Conservation (phyloP, 2,888 invertebrate species). For the Agrochola lychnidis region DNA sequence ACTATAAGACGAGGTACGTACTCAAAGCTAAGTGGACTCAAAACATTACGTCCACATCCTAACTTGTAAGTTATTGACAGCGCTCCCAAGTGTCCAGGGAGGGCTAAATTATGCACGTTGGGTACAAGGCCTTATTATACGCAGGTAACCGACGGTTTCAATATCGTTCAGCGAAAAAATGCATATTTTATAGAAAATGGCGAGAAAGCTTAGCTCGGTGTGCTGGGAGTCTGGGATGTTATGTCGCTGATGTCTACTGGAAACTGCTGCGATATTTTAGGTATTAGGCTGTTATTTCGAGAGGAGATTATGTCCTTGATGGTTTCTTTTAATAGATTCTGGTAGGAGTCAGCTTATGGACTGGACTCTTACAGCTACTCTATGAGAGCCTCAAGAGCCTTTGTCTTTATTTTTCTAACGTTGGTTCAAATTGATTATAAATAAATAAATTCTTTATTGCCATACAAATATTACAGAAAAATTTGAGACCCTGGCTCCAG, state of each 20-base stretch:
- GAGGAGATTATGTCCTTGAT: neutral
- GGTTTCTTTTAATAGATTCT: neutral
- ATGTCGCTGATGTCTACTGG: neutral
- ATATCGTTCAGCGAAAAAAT: constrained; percentile 59
- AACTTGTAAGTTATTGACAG: constrained; percentile 59
- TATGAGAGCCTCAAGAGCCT: neutral
- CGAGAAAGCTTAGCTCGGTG: constrained; percentile 29
- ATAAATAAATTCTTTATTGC: too few species aligned
- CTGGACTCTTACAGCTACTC: neutral
- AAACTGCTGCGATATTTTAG: constrained; percentile 1
- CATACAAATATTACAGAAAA: too few species aligned
- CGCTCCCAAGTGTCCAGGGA: constrained; percentile 53
- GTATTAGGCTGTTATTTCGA: neutral
- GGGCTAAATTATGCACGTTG: constrained; percentile 58
- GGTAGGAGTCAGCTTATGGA: neutral
- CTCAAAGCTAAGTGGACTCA: constrained; percentile 18
- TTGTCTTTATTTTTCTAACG: too few species aligned
- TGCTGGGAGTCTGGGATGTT: neutral
- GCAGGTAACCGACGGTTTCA: constrained; percentile 56
- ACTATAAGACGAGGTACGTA: neutral
- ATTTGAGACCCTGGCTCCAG: too few species aligned
- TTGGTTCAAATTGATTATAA: too few species aligned
- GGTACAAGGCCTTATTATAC: constrained; percentile 51
- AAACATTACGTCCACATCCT: constrained; percentile 26
- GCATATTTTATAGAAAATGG: constrained; percentile 61